Base-by-base conservation (phyloP, 1,140 invertebrate species). In the Sminthurinus signatus region DNA sequence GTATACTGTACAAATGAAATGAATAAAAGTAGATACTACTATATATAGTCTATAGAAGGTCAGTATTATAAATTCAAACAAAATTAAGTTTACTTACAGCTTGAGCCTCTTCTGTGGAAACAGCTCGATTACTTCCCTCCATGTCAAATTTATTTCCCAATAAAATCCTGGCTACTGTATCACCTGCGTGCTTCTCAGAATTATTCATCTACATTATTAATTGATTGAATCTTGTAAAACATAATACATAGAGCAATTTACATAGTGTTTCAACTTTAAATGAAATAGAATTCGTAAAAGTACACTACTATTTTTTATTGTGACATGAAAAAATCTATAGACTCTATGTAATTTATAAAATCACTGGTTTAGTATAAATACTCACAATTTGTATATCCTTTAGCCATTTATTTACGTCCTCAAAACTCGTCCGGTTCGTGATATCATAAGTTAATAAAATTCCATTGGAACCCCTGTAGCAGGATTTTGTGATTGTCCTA, bases 401-500 rank as follows among this genome's bases (percentile, higher is more conserved):
- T 70, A 86, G 79, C 85, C 85, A 86, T 59, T 83, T 79, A 10
- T 84, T 75, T 19, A 86, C 80, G 73, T 83, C 84, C 4, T 81
- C 72, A 71, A 83, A 86, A 4, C 82, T 82, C 43, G 75, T 73
- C 69, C 85, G 82, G 36, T 79, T 81, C 14, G 27, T 61, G 10
- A 61, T 39, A 31, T 60, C 85, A 74, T 85, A 87, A 73, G 86
- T 76, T 2, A 86, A 69, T 56, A 87, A 75, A 1, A 87, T 81
- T 19, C 84, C 85, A 74, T 86, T 84, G 12, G 85, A 82, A 72
- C 85, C 81, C 2, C 85, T 76, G 74, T 85, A 86, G 73, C 87
- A 86, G 58, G 84, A 82, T 69, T 84, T 84, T 1, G 85, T 86
- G 42, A 86, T 82, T 44, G 82, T 82, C n/a, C n/a, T n/a, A n/a